Conservation (phyloP, 2,888 invertebrate genomes). For the Cynaeus angustus region DNA sequence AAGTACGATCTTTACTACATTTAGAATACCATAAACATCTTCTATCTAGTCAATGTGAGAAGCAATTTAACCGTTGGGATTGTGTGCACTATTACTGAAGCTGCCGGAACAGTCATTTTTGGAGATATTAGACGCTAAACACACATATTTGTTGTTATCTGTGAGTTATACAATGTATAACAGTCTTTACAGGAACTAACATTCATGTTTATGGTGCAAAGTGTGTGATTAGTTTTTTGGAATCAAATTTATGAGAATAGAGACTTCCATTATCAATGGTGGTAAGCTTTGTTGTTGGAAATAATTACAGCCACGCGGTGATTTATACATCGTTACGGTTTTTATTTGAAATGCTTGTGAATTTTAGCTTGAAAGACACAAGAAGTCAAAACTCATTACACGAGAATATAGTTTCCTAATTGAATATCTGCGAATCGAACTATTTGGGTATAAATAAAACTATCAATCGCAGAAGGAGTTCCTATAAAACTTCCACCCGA, state of each 20-base stretch:
- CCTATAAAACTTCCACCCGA: too few species aligned
- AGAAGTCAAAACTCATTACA: too few species aligned
- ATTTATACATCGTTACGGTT: too few species aligned
- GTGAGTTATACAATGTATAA: background rate
- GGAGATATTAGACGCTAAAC: constrained; percentile 2
- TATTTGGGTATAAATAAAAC: too few species aligned
- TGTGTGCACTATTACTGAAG: constrained; percentile 1
- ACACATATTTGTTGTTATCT: background rate
- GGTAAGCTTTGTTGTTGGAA: too few species aligned
- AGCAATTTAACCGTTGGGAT: constrained; percentile 5
- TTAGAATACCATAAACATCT: constrained; percentile 2
- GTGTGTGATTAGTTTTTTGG: background rate
- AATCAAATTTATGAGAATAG: background rate
- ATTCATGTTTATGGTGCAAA: constrained; percentile 3
- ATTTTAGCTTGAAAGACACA: too few species aligned
- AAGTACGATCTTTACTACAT: background rate
- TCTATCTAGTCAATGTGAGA: constrained; percentile 3
- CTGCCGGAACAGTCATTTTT: background rate
- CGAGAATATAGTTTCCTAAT: too few species aligned
- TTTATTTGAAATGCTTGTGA: too few species aligned
- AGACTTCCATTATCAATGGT: too few species aligned
- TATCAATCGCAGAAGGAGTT: too few species aligned
- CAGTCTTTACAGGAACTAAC: background rate
- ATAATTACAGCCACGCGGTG: too few species aligned
- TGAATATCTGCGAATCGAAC: too few species aligned